Percentiles rank a stretch among this genome's conserved stretches.
Evolutionary conservation across 2,888 invertebrate species (phyloP).

Genomic region (Acanthosepion lycidas): DNA sequence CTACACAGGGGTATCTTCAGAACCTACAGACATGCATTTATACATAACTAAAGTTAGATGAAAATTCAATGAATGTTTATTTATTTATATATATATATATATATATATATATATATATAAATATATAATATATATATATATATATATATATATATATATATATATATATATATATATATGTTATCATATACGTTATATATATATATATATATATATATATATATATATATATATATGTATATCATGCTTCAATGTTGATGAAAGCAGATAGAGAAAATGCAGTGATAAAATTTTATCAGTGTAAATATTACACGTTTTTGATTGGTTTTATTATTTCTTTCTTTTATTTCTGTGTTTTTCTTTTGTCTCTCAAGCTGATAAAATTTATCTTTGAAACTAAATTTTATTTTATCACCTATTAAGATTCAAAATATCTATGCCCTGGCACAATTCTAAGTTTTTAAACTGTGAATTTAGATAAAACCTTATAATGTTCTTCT

Average conservation of each 20-base stretch:
- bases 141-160: too few relatives aligned
- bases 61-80: too few relatives aligned
- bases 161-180: too few relatives aligned
- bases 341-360: not conserved
- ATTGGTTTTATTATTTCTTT: not conserved
- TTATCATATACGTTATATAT: too few relatives aligned
- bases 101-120: too few relatives aligned
- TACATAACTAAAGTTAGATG: too few relatives aligned
- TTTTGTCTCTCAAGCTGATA: not conserved
- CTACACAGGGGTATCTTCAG: too few relatives aligned
- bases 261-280: not conserved
- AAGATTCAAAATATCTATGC: not conserved
- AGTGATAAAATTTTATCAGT: not conserved
- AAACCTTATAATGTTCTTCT: not conserved
- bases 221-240: too few relatives aligned
- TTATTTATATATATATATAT: not conserved
- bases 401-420: not conserved
- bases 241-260: not conserved
- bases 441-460: not conserved
- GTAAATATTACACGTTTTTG: not conserved
- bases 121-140: too few relatives aligned
- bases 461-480: not conserved
- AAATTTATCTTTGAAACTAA: not conserved
- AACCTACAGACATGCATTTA: too few relatives aligned
- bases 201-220: too few relatives aligned